phyloP scores from a whole-genome alignment of 2,888 invertebrate genomes.

The Mythimna lalbum region DNA sequence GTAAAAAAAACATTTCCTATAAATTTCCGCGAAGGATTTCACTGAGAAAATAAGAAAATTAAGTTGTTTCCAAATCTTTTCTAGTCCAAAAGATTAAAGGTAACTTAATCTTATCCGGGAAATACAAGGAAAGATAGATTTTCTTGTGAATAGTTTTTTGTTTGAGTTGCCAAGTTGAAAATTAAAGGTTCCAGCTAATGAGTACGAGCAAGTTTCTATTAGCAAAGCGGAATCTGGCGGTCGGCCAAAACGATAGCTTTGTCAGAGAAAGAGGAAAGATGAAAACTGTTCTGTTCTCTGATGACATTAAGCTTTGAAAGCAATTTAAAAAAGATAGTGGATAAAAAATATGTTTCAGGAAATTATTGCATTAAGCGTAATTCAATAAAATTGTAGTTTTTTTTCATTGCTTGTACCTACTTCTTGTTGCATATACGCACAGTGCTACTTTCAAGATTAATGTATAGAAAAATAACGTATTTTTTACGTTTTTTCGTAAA shows the following conservation, averaged over 20 bases:
- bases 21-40: neutral
- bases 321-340: neutral
- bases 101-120: neutral
- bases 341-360: no score
- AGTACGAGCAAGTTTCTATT: conserved; percentile 29
- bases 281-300: neutral
- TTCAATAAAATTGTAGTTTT: no score
- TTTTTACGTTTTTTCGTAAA: no score
- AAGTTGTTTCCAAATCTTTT: neutral
- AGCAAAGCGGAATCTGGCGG: conserved; percentile 24
- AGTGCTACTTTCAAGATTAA: no score
- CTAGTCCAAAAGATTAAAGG: neutral
- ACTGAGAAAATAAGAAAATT: neutral
- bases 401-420: no score
- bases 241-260: conserved; percentile 26
- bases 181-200: conserved; percentile 50
- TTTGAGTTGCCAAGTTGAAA: conserved; percentile 37
- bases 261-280: neutral
- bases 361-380: neutral
- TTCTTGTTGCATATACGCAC: no score
- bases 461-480: no score
- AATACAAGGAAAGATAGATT: neutral
- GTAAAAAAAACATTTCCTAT: neutral
- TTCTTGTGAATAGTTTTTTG: conserved; percentile 3
- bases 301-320: conserved; percentile 3